Conservation (phyloP, 2,888 invertebrate species). For the Pseudococcus viburni region DNA sequence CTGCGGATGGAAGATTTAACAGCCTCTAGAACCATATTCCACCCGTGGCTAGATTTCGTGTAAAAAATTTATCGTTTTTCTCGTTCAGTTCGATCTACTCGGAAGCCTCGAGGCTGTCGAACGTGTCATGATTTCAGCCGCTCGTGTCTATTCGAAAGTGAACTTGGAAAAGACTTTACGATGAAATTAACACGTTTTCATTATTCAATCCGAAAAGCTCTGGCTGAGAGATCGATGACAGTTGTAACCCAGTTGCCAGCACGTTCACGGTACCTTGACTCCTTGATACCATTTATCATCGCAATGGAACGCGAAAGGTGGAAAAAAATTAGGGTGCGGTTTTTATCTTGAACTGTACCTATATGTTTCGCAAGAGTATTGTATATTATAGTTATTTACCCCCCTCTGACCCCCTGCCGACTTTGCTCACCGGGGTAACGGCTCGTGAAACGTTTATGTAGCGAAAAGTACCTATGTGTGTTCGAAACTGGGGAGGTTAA, state of each 20-base stretch:
- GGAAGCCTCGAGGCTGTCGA: not conserved
- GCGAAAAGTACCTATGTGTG: not conserved
- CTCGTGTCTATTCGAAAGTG: not conserved
- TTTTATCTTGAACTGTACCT: not conserved
- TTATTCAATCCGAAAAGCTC: conserved; percentile 15
- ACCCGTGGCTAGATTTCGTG: conserved; percentile 19
- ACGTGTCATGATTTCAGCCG: conserved; percentile 7
- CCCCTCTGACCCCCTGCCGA: not conserved
- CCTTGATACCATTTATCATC: conserved; percentile 23
- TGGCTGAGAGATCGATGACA: not conserved
- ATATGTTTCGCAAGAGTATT: not conserved
- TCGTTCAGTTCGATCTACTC: not conserved
- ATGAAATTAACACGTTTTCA: not conserved
- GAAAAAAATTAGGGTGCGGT: conserved; percentile 25
- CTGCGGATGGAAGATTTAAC: conserved; percentile 5
- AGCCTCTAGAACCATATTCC: not conserved
- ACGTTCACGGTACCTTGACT: not conserved
- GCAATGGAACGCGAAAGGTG: conserved; percentile 16
- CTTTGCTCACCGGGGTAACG: not conserved
- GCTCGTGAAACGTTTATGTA: conserved; percentile 22
- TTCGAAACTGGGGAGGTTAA: not conserved
- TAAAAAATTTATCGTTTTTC: conserved; percentile 3
- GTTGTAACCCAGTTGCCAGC: not conserved
- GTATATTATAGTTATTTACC: not conserved
- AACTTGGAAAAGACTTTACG: not conserved